Conservation (phyloP, 2,113 vertebrate species). For the Jacana jacana region DNA sequence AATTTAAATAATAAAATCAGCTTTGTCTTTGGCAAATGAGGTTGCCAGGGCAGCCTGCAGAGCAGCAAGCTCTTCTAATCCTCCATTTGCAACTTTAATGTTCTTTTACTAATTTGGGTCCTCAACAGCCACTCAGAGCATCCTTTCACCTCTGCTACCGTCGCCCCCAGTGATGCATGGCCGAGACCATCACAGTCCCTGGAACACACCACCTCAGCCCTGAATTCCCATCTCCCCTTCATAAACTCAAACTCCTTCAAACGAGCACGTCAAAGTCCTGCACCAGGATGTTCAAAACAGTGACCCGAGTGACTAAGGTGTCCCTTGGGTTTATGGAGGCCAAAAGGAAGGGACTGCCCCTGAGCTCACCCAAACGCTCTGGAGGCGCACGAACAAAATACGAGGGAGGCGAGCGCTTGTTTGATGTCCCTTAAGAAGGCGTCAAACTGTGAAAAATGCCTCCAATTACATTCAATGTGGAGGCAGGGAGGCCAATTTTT, state of each 20-base stretch:
- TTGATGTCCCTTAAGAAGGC: not conserved
- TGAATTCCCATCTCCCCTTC: not conserved
- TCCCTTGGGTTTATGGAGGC: rapidly evolving
- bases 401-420: rapidly evolving
- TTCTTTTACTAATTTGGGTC: not conserved
- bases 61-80: not conserved
- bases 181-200: rapidly evolving
- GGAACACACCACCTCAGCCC: not conserved
- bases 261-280: not conserved
- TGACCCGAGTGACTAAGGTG: rapidly evolving
- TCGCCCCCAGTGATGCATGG: rapidly evolving
- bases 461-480: rapidly evolving
- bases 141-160: not conserved
- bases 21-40: not conserved
- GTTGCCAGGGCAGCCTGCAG: rapidly evolving
- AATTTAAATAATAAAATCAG: not conserved
- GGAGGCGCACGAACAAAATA: rapidly evolving
- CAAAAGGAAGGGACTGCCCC: not conserved
- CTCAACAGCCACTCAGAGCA: not conserved
- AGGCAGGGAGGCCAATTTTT: not conserved
- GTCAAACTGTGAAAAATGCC: not conserved
- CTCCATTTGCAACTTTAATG: not conserved
- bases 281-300: not conserved
- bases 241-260: not conserved
- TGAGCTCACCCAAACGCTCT: rapidly evolving